Conservation (phyloP, 2,113 vertebrate species). For the Garra rufa region DNA sequence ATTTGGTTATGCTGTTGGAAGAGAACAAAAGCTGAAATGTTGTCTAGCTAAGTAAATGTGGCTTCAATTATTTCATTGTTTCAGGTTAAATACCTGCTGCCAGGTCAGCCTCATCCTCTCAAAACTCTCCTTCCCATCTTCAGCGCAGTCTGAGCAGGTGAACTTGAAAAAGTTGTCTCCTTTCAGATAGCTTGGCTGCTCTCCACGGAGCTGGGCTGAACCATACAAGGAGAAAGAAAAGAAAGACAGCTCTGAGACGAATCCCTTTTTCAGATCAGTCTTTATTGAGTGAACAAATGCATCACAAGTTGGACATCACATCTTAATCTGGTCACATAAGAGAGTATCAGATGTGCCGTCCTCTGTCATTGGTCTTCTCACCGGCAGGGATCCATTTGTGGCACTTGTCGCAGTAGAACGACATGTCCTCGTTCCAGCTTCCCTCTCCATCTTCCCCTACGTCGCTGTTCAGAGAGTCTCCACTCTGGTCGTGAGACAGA, state of each 20-base stretch:
- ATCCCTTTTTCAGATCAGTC: neutral
- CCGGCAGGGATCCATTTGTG: slow-evolving; percentile 95
- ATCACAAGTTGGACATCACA: neutral
- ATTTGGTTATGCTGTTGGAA: too few species aligned
- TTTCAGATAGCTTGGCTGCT: slow-evolving; percentile 95
- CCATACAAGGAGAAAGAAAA: slow-evolving; percentile 5
- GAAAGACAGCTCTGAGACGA: slow-evolving; percentile 37
- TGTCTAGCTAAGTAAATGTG: neutral
- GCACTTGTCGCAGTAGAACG: slow-evolving; percentile 96
- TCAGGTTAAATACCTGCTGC: slow-evolving; percentile 83
- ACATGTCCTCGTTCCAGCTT: slow-evolving; percentile 90
- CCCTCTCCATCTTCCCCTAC: slow-evolving; percentile 82
- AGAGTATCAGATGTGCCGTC: neutral
- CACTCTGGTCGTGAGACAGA: slow-evolving; percentile 95
- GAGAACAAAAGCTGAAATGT: neutral
- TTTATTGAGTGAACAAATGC: slow-evolving; percentile 42
- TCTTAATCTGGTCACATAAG: neutral
- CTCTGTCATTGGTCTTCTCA: slow-evolving; percentile 68
- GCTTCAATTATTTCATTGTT: neutral
- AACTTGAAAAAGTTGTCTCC: slow-evolving; percentile 99
- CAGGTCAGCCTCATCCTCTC: slow-evolving; percentile 95
- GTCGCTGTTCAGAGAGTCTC: slow-evolving; percentile 94
- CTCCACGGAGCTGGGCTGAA: slow-evolving; percentile 86
- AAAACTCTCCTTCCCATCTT: slow-evolving; percentile 91
- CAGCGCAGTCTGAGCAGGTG: slow-evolving; percentile 86